phyloP scores from a whole-genome alignment of 1,140 invertebrate genomes.

The Artemia franciscana region DNA sequence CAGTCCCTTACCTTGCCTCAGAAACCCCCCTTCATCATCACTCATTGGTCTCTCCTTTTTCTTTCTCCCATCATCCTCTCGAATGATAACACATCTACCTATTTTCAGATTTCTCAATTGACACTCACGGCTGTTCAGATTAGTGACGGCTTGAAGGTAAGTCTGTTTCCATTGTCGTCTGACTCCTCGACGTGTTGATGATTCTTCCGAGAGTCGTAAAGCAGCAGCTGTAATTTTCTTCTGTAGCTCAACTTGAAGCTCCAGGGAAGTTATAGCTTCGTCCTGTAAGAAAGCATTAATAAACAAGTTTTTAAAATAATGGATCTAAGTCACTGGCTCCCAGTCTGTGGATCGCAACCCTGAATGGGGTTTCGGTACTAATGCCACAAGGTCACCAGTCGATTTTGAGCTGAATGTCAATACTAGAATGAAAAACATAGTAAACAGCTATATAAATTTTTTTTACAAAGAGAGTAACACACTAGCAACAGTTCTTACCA shows the following conservation, averaged over 20 bases:
- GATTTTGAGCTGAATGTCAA: too few relatives aligned
- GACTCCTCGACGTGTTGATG: conserved; percentile 34
- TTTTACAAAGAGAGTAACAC: too few relatives aligned
- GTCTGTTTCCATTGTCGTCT: conserved; percentile 39
- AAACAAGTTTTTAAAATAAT: too few relatives aligned
- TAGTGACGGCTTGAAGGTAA: conserved; percentile 22
- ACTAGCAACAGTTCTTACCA: too few relatives aligned
- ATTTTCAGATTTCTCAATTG: conserved; percentile 22
- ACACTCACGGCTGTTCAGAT: conserved; percentile 16
- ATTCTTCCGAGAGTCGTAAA: conserved; percentile 40
- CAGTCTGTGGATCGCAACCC: too few relatives aligned
- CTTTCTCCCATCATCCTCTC: conserved; percentile 12
- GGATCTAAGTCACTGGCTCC: too few relatives aligned
- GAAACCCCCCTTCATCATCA: conserved; percentile 13
- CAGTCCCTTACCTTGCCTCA: conserved; percentile 9
- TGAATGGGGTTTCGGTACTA: too few relatives aligned
- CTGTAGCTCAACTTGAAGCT: conserved; percentile 52
- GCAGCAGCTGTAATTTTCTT: conserved; percentile 48
- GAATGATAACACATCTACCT: conserved; percentile 18
- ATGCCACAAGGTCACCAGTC: too few relatives aligned
- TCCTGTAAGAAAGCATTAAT: conserved; percentile 29
- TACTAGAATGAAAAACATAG: too few relatives aligned
- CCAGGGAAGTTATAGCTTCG: conserved; percentile 33
- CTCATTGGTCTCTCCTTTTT: conserved; percentile 16
- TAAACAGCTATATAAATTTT: too few relatives aligned